Evolutionary conservation across 2,113 vertebrate genomes (phyloP).

Genomic region (Cyprinus carpio): DNA sequence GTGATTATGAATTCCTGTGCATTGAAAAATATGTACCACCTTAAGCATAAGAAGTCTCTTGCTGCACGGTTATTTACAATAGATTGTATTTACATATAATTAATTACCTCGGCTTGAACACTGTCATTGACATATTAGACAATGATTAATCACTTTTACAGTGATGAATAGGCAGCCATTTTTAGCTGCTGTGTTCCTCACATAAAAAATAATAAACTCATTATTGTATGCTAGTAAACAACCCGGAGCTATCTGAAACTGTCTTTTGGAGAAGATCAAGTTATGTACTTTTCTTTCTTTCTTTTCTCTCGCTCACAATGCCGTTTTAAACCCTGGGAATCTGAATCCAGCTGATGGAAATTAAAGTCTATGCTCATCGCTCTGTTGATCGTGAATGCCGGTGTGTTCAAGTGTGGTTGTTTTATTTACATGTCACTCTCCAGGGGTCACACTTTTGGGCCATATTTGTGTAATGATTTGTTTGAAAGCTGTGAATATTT

Average conservation of each 20-base stretch:
- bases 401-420: not conserved
- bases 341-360: not conserved
- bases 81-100: conserved; percentile 24
- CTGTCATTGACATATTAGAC: not conserved
- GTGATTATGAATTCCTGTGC: not conserved
- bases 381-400: not conserved
- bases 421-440: conserved; percentile 2
- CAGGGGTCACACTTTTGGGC: not conserved
- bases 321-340: not conserved
- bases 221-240: not conserved
- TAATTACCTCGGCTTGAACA: not conserved
- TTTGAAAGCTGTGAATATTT: not conserved
- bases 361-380: not conserved
- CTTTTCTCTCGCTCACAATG: not conserved
- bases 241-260: not conserved
- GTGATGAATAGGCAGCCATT: conserved; percentile 15
- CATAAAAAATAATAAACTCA: not conserved
- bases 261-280: not conserved
- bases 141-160: not conserved
- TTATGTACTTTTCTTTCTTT: not conserved
- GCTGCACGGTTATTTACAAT: not conserved
- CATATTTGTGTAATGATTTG: not conserved
- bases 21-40: not conserved
- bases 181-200: not conserved
- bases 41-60: not conserved